phyloP scores from a whole-genome alignment of 2,113 vertebrate species.

The Ariopsis seemanni region DNA sequence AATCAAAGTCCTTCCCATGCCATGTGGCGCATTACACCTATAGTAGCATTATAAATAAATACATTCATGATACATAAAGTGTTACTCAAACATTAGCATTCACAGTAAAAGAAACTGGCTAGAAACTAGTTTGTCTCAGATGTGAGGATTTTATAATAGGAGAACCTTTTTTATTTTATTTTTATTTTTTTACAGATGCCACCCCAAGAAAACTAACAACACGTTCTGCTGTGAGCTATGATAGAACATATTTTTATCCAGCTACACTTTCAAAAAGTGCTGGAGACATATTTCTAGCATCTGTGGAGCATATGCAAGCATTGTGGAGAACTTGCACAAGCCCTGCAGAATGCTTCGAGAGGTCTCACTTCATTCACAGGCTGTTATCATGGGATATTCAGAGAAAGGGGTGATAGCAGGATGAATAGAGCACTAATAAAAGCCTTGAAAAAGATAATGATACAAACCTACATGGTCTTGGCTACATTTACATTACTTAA shows the following conservation, averaged over 20 bases:
- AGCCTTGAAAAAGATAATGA: not conserved
- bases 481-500: not conserved
- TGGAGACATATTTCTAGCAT: not conserved
- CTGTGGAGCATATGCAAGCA: not conserved
- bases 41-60: not conserved
- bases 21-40: not conserved
- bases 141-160: not conserved
- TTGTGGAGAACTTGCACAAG: not conserved
- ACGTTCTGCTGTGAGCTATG: not conserved
- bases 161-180: not conserved
- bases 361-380: not conserved
- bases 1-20: no score
- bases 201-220: not conserved
- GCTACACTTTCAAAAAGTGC: not conserved
- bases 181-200: not conserved
- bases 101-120: not conserved
- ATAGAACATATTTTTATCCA: not conserved
- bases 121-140: not conserved
- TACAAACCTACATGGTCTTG: not conserved
- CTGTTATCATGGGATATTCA: not conserved
- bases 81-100: not conserved
- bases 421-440: constrained; percentile 7
- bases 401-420: not conserved
- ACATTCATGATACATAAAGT: not conserved
- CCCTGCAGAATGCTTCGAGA: not conserved